phyloP scores from a whole-genome alignment of 2,113 vertebrate species.

The Melierax canorus region DNA sequence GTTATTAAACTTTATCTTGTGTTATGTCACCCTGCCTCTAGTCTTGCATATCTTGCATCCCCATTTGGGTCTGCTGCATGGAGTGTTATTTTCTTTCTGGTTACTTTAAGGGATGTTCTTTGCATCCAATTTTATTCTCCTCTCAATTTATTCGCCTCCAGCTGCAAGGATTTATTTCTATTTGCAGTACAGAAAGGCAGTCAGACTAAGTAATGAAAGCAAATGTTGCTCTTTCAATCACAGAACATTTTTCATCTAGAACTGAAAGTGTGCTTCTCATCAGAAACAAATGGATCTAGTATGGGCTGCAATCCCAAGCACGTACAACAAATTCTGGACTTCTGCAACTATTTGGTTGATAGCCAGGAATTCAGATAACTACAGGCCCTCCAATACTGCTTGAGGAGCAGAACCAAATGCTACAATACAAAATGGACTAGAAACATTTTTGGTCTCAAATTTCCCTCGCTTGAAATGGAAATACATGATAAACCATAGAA shows the following conservation, averaged over 20 bases:
- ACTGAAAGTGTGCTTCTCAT: background rate
- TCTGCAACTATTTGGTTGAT: background rate
- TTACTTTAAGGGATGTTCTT: background rate
- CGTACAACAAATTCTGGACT: background rate
- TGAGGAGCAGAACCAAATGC: background rate
- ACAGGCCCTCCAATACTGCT: background rate
- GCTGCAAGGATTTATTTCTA: background rate
- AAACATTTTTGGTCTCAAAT: background rate
- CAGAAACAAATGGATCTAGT: background rate
- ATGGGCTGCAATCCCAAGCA: background rate
- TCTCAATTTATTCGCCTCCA: background rate
- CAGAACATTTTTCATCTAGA: background rate
- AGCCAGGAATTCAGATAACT: background rate
- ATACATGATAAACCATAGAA: background rate
- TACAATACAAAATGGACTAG: background rate
- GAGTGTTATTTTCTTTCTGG: background rate
- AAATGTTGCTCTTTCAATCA: background rate
- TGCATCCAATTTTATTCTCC: background rate
- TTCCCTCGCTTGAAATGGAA: background rate
- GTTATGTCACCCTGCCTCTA: background rate
- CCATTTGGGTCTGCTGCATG: background rate
- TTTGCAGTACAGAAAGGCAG: background rate
- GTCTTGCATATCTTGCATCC: accelerated
- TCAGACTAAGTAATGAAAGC: background rate
- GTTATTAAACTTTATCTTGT: background rate